These are phyloP conservation scores for Microtus oregoni DNA, from an alignment of 2,113 vertebrate genomes.

Conservation along the genomic window DNA sequence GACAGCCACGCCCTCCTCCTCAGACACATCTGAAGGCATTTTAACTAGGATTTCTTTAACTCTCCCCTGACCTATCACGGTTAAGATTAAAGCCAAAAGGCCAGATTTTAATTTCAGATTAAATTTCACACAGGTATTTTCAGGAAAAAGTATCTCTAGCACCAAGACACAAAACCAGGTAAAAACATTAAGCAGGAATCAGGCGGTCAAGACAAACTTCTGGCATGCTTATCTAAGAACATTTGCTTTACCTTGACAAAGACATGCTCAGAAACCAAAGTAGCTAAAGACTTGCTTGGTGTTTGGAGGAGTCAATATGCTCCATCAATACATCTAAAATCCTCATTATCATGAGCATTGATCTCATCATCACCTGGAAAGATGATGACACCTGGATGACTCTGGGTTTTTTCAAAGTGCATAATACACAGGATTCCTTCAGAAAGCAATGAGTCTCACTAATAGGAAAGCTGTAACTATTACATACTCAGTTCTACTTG, in stretches of 20 bases:
- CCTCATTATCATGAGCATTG: conserved; percentile 54
- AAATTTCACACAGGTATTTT: conserved; percentile 32
- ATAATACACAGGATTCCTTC: conserved; percentile 55
- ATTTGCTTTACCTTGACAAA: conserved; percentile 50
- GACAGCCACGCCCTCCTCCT: conserved; percentile 21
- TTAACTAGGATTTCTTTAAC: conserved; percentile 43
- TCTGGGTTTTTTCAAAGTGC: conserved; percentile 56
- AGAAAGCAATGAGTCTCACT: conserved; percentile 47
- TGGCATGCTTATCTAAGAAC: neutral
- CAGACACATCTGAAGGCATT: conserved; percentile 18
- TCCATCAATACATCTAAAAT: conserved; percentile 77
- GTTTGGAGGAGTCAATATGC: conserved; percentile 51
- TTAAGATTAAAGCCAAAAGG: neutral
- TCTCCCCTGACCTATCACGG: neutral
- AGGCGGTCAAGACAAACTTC: conserved; percentile 33
- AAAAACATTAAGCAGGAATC: conserved; percentile 18
- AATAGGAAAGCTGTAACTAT: conserved; percentile 62
- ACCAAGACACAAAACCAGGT: conserved; percentile 2
- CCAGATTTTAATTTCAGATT: neutral
- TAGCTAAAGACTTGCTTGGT: conserved; percentile 5
- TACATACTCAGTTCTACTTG: conserved; percentile 21
- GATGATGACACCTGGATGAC: conserved; percentile 45
- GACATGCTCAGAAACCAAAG: conserved; percentile 35
- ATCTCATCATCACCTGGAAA: conserved; percentile 50
- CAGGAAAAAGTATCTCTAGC: conserved; percentile 45